Base-by-base conservation (phyloP, 2,888 invertebrate genomes). In the Dexiosoma caninum region DNA sequence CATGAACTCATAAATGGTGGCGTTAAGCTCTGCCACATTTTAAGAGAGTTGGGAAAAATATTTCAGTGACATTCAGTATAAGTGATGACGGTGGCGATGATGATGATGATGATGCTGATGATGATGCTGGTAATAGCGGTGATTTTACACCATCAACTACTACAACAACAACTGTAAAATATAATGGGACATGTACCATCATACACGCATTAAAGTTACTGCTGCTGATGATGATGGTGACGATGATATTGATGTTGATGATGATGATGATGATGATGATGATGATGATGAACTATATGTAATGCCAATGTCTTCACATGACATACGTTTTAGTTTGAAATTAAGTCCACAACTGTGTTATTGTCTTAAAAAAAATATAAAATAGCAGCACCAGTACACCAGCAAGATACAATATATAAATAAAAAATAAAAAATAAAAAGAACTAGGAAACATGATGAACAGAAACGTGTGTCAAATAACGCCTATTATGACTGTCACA, bases 401-500 rank as follows among this genome's bases (percentile, higher is more conserved):
- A 66, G 6, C 40, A 49, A 16, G 14, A 35, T 16, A 60, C 35
- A 35, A 53, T 37, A 70, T 19, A 2, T 27, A 60, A 10, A 16
- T 2, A 49, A 10, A 55, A 60, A 64, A 49, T 21, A 53, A 32
- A 75, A 40, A 49, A 35, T 42, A 74, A 59, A 51, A 12, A 49
- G 32, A 40, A 53, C 14, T 57, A 14, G 42, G 55, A 69, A 27
- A 74, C 46, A 67, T 72, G 67, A 42, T 77, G 74, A 72, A 70
- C 55, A 64, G 49, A 82, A 83, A 84, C 84, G 85, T 83, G 86
- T 85, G 86, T 85, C 84, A 85, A 85, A 85, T 83, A 86, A 86
- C 83, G 85, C 85, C 85, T 84, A 84, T 85, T 84, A 84, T 82
- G 83, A 83, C 80, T 86, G 85, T 85, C 86, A 85, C 84, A 83